phyloP scores from a whole-genome alignment of 2,797 vertebrate species.

The Benthosema pterotum region DNA sequence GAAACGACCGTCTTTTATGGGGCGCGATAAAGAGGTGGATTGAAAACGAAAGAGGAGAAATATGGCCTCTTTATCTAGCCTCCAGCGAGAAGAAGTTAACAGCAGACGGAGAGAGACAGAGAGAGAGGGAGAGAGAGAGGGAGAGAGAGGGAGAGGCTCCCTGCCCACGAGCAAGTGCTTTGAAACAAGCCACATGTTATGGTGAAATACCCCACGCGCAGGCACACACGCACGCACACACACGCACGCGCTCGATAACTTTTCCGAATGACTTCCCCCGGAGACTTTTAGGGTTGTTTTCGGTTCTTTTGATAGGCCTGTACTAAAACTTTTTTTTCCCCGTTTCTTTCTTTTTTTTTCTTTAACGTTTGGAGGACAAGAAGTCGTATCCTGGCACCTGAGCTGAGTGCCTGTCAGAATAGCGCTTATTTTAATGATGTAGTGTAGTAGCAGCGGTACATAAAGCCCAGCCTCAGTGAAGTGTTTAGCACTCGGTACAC shows the following conservation, averaged over 20 bases:
- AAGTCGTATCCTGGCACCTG: slow-evolving; percentile 13
- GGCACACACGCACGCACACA: too few species aligned
- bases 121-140: slow-evolving; percentile 42
- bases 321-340: slow-evolving; percentile 13
- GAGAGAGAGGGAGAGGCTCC: slow-evolving; percentile 26
- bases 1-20: slow-evolving; percentile 60
- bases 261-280: slow-evolving; percentile 40
- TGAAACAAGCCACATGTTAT: slow-evolving; percentile 57
- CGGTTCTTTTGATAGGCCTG: slow-evolving; percentile 9
- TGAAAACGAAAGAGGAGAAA: slow-evolving; percentile 44
- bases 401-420: slow-evolving; percentile 38
- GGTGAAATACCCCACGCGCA: slow-evolving; percentile 38
- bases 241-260: slow-evolving; percentile 24
- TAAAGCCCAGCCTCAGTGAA: slow-evolving; percentile 40
- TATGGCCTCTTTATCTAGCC: slow-evolving; percentile 60
- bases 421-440: slow-evolving; percentile 29
- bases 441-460: too few species aligned
- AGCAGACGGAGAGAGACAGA: slow-evolving; percentile 33
- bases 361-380: slow-evolving; percentile 42
- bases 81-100: slow-evolving; percentile 63
- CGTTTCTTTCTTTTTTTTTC: slow-evolving; percentile 21
- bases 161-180: slow-evolving; percentile 65
- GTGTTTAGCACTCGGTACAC: slow-evolving; percentile 21
- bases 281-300: slow-evolving; percentile 38
- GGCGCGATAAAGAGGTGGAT: slow-evolving; percentile 55